Conservation (phyloP, 2,797 vertebrate species). For the Phyllotis vaccarum region DNA sequence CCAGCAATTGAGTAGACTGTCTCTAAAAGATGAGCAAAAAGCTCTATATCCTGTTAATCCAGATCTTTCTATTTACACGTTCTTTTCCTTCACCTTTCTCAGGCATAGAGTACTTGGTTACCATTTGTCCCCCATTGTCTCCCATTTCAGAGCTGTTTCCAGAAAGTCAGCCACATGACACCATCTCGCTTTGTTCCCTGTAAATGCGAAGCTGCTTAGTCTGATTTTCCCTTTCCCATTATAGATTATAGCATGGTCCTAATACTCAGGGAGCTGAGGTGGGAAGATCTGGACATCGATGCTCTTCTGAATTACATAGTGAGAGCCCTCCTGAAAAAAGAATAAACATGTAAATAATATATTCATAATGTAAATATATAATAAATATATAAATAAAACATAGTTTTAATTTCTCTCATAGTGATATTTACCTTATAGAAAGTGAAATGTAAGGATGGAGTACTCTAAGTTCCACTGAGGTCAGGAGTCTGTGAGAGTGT, state of each 20-base stretch:
- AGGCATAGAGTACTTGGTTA: background rate
- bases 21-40: background rate
- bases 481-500: background rate
- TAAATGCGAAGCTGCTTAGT: slow-evolving; percentile 24
- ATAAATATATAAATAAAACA: background rate
- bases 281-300: background rate
- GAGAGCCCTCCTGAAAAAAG: background rate
- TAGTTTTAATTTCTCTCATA: background rate
- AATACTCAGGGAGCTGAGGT: background rate
- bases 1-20: background rate
- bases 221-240: background rate
- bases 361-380: no score
- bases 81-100: slow-evolving; percentile 28
- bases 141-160: slow-evolving; percentile 31
- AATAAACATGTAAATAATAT: background rate
- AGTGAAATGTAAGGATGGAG: slow-evolving; percentile 34
- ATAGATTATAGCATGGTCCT: background rate
- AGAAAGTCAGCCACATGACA: background rate
- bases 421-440: slow-evolving; percentile 11
- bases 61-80: background rate
- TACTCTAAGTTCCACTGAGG: background rate
- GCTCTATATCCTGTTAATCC: background rate
- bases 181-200: background rate
- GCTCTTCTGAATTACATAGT: background rate
- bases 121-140: background rate